Evolutionary conservation across 2,888 invertebrate genomes (phyloP).

Genomic region (Autographa pulchrina): DNA sequence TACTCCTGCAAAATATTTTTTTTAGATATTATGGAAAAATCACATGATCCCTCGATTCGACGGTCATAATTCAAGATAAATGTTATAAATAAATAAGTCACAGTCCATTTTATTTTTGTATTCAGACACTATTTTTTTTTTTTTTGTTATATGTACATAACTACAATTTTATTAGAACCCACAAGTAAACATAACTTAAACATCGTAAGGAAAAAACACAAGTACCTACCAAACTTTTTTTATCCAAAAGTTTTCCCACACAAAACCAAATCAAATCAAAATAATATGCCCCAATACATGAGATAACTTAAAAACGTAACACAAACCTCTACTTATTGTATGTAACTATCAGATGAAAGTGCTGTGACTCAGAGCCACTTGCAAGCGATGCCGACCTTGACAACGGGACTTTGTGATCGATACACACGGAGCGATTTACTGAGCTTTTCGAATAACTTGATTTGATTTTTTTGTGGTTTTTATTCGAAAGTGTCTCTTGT

Average conservation of each 20-base stretch:
- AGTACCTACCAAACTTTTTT: no score
- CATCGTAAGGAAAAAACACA: no score
- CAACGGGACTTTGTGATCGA: slow-evolving; percentile 48
- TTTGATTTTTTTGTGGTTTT: slow-evolving; percentile 15
- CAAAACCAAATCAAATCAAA: background rate
- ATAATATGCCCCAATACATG: background rate
- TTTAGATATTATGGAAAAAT: no score
- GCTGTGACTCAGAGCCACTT: slow-evolving; percentile 67
- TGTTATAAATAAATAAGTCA: no score
- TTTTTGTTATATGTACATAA: no score
- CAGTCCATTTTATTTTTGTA: no score
- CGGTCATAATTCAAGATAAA: no score
- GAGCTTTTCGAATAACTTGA: slow-evolving; percentile 21
- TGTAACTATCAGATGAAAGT: slow-evolving; percentile 65
- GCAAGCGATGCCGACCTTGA: slow-evolving; percentile 66
- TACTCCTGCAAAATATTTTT: no score
- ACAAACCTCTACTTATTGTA: slow-evolving; percentile 37
- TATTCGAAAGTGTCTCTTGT: background rate
- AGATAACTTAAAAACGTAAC: slow-evolving; percentile 25
- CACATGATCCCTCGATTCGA: no score
- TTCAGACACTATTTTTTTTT: no score
- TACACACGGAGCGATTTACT: slow-evolving; percentile 56
- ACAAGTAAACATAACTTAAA: no score
- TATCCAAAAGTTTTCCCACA: background rate
- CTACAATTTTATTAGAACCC: no score